Evolutionary conservation across 2,797 vertebrate genomes (phyloP).

Genomic region (Hirundo rustica): DNA sequence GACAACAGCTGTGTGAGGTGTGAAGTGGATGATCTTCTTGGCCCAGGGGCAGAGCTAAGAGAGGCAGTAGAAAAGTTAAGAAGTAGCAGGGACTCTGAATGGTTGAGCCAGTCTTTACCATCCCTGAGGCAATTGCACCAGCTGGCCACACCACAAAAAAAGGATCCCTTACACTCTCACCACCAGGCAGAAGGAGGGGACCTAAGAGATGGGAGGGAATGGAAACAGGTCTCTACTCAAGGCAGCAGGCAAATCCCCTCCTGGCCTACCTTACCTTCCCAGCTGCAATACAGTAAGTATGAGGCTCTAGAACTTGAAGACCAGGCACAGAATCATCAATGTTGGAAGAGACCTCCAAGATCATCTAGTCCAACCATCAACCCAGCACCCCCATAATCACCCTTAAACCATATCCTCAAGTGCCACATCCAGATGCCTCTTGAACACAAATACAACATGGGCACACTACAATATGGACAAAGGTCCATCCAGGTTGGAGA

Average conservation of each 20-base stretch:
- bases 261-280: not conserved
- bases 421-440: not conserved
- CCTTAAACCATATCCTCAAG: not conserved
- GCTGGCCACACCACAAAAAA: not conserved
- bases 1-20: not conserved
- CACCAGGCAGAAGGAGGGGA: not conserved
- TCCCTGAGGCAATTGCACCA: not conserved
- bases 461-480: not conserved
- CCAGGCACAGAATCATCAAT: not conserved
- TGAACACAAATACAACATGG: not conserved
- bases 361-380: not conserved
- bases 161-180: not conserved
- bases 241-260: not conserved
- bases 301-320: not conserved
- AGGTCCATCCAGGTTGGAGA: not conserved
- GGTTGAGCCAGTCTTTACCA: not conserved
- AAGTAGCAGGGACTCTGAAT: not conserved
- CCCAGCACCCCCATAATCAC: not conserved
- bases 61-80: not conserved
- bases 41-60: not conserved
- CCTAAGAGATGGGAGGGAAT: not conserved
- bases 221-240: not conserved
- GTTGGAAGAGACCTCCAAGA: not conserved
- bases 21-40: not conserved
- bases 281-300: not conserved